A percentile compares a stretch with the other conserved stretches of the same genome.
Conservation (phyloP, 2,797 vertebrate species). For the Loriculus beryllinus region DNA sequence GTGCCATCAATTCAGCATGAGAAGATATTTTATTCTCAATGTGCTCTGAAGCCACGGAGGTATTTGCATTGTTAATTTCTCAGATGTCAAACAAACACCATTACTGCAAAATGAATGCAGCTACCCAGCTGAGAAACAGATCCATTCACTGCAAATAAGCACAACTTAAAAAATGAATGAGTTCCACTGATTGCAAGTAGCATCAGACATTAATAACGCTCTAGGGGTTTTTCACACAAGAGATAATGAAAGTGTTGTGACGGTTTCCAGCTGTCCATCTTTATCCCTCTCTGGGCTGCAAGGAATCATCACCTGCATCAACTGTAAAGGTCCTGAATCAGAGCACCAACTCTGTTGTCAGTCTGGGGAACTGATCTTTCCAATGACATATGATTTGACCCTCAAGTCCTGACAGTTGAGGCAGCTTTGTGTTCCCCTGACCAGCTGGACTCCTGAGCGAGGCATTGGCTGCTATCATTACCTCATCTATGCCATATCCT, state of each 20-base stretch:
- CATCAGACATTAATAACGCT: conserved; percentile 57
- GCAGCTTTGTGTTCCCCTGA: not conserved
- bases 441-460: not conserved
- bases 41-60: not conserved
- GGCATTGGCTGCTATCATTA: not conserved
- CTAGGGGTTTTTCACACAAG: not conserved
- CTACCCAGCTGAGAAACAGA: conserved; percentile 65
- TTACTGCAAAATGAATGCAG: conserved; percentile 66
- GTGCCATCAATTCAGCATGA: not conserved
- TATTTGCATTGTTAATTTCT: conserved; percentile 72
- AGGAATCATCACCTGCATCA: not conserved
- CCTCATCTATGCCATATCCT: not conserved
- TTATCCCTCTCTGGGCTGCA: not conserved
- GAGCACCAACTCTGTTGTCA: not conserved
- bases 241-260: not conserved
- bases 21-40: conserved; percentile 53
- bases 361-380: not conserved
- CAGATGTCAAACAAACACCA: conserved; percentile 67
- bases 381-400: not conserved
- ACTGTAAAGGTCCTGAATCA: not conserved
- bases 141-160: conserved; percentile 46
- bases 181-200: conserved; percentile 32
- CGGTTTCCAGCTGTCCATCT: not conserved
- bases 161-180: conserved; percentile 63
- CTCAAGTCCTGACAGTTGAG: not conserved